Conservation (phyloP, 2,113 vertebrate species). For the Python bivittatus region DNA sequence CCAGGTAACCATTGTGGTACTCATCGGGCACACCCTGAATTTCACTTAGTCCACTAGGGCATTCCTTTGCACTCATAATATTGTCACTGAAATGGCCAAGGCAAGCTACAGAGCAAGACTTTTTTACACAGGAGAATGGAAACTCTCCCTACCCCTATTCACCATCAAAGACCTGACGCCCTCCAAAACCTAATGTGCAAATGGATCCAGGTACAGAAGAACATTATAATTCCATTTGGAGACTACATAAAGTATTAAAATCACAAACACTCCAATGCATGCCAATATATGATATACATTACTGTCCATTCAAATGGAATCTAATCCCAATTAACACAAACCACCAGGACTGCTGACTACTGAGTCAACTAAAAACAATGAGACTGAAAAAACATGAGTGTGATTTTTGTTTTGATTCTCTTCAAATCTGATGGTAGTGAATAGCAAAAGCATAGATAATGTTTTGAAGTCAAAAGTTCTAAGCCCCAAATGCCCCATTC, state of each 20-base stretch:
- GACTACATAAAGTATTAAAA: not conserved
- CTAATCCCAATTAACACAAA: not conserved
- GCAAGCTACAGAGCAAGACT: not conserved
- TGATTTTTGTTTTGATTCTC: not conserved
- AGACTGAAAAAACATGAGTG: not conserved
- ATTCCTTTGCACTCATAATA: not conserved
- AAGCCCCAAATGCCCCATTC: not conserved
- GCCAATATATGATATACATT: not conserved
- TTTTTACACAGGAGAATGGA: not conserved
- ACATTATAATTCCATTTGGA: not conserved
- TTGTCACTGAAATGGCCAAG: not conserved
- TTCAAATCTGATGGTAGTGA: not conserved
- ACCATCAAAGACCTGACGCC: not conserved
- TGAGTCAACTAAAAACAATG: not conserved
- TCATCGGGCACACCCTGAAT: not conserved
- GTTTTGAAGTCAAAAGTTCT: not conserved
- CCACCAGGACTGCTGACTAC: not conserved
- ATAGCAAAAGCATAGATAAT: not conserved
- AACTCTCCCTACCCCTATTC: not conserved
- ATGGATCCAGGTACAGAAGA: not conserved
- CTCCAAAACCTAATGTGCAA: not conserved
- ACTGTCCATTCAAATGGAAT: not conserved
- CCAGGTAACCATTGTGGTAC: not conserved
- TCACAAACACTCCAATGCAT: not conserved
- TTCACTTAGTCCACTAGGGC: not conserved